Evolutionary conservation across 2,888 invertebrate species (phyloP), one percentile per base, ranked within the genome.

Genomic region (Rhamnusium bicolor): DNA sequence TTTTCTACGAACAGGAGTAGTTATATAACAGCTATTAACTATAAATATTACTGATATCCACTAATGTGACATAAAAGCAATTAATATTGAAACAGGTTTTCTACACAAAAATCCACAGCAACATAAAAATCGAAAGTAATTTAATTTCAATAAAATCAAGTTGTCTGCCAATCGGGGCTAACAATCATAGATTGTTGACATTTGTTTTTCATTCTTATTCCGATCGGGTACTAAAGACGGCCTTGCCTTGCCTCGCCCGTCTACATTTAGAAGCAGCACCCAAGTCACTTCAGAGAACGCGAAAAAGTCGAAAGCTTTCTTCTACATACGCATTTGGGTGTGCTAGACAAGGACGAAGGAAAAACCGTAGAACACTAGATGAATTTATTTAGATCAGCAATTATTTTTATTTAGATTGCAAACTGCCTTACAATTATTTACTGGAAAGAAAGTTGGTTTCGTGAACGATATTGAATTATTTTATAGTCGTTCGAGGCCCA

Each of bases 211-310:
- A 66, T 71, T 71, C 58, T 60, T 54, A 71, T 71, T 65, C 66
- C 53, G 49, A 58, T 47, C 66, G 21, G 21, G 71, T 66, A 53
- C 18, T 27, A 58, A 66, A 66, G 71, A 53, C 71, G 66, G 54
- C 71, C 71, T 71, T 71, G 71, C 65, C 60, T 29, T 32, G 58
- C 71, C 66, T 51, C 71, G 71, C 71, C 66, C 18, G 71, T 66
- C 71, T 61, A 60, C 66, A 60, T 53, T 71, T 46, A 61, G 66
- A 71, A 66, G 14, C 67, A 51, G 21, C 56, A 56, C 46, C 56
- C 67, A 14, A 67, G 46, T 67, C 54, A 53, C 53, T 32, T 14
- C 32, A 24, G 40, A 65, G 53, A 65, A 53, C 67, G 40, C 40
- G 56, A 67, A 67, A 67, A 46, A 67, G 67, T 40, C 65, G 32